Conservation (phyloP, 92 coral and sea anemone species). For the Phenganax marumi region DNA sequence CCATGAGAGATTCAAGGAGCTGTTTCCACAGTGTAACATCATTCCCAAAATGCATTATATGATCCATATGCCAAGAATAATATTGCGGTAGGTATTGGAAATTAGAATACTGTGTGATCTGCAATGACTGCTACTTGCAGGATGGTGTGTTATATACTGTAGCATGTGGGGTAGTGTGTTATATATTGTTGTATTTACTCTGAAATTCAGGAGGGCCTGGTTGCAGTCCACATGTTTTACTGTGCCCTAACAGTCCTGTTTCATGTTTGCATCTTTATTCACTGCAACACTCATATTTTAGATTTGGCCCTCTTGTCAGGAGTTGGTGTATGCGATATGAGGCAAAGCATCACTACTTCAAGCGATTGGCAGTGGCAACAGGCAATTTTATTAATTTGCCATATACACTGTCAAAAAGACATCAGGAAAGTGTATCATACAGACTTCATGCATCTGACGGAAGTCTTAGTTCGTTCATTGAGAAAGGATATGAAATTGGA, state of each 20-base stretch:
- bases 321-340: slow-evolving; percentile 67
- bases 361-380: slow-evolving; percentile 45
- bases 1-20: too few species aligned
- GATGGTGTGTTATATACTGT: too few species aligned
- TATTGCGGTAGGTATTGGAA: slow-evolving; percentile 52
- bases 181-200: too few species aligned
- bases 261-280: slow-evolving; percentile 25
- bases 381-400: slow-evolving; percentile 66
- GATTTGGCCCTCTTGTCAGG: slow-evolving; percentile 60
- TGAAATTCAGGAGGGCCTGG: background rate
- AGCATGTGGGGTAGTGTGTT: too few species aligned
- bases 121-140: too few species aligned
- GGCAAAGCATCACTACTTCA: slow-evolving; percentile 58
- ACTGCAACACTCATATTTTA: slow-evolving; percentile 31
- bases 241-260: slow-evolving; percentile 23
- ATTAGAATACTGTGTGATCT: slow-evolving; percentile 3
- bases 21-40: too few species aligned
- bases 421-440: slow-evolving; percentile 52
- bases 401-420: slow-evolving; percentile 54
- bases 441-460: slow-evolving; percentile 52
- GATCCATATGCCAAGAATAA: too few species aligned
- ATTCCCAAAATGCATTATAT: too few species aligned
- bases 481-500: slow-evolving; percentile 60
- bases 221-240: background rate
- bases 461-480: slow-evolving; percentile 49